A percentile compares a stretch with the other conserved stretches of the same genome.
Conservation (phyloP, 1,140 invertebrate species). For the Scaptomyza hsui region DNA sequence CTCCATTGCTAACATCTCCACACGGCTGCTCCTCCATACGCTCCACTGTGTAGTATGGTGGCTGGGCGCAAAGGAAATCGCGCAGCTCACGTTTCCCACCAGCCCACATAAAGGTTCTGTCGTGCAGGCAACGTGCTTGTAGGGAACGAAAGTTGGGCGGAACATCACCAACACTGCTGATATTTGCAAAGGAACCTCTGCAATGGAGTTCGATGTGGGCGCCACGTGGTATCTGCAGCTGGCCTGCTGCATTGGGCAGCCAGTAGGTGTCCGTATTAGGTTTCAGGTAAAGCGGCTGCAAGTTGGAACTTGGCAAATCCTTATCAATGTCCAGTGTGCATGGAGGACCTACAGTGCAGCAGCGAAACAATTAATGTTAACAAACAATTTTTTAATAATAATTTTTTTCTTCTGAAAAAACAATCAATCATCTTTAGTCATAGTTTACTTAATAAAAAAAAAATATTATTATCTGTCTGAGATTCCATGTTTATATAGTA, state of each 20-base stretch:
- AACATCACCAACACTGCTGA: neutral
- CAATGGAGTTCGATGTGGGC: constrained; percentile 66
- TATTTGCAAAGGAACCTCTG: constrained; percentile 45
- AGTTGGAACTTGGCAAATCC: constrained; percentile 51
- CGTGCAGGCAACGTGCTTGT: constrained; percentile 55
- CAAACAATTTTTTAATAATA: neutral
- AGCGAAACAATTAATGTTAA: neutral
- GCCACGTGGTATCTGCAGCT: constrained; percentile 56
- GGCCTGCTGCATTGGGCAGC: constrained; percentile 60
- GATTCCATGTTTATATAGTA: too few species aligned
- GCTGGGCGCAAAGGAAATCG: constrained; percentile 55
- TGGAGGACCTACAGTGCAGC: constrained; percentile 34
- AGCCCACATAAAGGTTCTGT: constrained; percentile 53
- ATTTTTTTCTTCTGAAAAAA: too few species aligned
- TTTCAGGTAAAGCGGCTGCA: constrained; percentile 68
- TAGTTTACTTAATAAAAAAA: too few species aligned
- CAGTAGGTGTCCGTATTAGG: constrained; percentile 58
- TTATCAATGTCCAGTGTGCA: constrained; percentile 64
- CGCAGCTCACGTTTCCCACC: constrained; percentile 50
- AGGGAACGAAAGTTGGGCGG: constrained; percentile 20
- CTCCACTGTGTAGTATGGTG: constrained; percentile 52
- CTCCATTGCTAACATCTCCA: constrained; percentile 9
- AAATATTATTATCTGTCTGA: too few species aligned
- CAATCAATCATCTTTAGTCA: too few species aligned
- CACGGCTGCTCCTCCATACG: constrained; percentile 38